Evolutionary conservation across 1,140 invertebrate species (phyloP).

Genomic region (Nixonia krombeini): DNA sequence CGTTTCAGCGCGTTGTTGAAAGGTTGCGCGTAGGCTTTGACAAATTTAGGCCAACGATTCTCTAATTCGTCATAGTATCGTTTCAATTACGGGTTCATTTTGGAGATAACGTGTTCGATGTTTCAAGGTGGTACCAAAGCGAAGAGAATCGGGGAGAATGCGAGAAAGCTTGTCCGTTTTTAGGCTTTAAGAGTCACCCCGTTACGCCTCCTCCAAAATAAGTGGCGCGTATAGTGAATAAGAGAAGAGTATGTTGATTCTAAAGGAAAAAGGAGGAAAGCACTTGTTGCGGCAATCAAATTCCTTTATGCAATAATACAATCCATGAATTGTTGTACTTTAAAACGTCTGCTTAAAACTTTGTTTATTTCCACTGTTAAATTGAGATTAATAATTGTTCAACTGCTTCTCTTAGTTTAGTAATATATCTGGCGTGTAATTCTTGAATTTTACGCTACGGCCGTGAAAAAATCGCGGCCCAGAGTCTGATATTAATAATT

Average conservation of each 20-base stretch:
- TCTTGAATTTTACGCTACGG: conserved; percentile 23
- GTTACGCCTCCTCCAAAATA: conserved; percentile 1
- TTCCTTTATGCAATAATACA: conserved; percentile 40
- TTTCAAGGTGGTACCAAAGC: no score
- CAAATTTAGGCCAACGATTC: conserved; percentile 25
- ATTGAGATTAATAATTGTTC: conserved; percentile 3
- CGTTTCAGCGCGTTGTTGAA: neutral
- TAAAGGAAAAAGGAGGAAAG: conserved; percentile 40
- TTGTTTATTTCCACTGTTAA: conserved; percentile 18
- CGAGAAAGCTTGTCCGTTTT: no score
- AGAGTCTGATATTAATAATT: conserved; percentile 41
- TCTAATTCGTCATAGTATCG: no score
- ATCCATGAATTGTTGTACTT: conserved; percentile 44
- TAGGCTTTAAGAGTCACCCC: no score
- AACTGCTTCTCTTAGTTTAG: conserved; percentile 24
- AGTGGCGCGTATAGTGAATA: conserved; percentile 2
- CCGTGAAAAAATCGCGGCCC: conserved; percentile 29
- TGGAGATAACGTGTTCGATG: no score
- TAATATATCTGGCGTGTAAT: no score
- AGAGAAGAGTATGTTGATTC: conserved; percentile 25
- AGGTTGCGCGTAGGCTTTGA: neutral
- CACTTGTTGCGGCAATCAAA: conserved; percentile 36
- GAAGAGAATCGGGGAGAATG: no score
- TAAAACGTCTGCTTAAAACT: conserved; percentile 35
- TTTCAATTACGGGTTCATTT: no score